Evolutionary conservation across 2,888 invertebrate species (phyloP).

Genomic region (Ischnura elegans): DNA sequence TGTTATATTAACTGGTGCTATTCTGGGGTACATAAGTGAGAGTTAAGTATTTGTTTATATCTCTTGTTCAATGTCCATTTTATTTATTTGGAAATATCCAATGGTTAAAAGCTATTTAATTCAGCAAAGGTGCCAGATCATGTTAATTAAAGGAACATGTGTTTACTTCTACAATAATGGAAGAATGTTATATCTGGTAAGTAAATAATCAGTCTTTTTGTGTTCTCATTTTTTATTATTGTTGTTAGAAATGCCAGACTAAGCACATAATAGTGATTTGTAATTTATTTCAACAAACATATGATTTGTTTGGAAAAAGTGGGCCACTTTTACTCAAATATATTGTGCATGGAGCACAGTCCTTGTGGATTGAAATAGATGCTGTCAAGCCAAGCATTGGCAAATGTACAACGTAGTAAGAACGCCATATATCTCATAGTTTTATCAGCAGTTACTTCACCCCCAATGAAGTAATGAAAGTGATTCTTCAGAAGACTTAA

Average conservation of each 20-base stretch:
- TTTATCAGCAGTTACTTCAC: conserved; percentile 39
- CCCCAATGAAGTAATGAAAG: conserved; percentile 42
- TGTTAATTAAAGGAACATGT: neutral
- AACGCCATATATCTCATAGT: neutral
- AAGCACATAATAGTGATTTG: conserved; percentile 10
- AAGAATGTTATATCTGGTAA: neutral
- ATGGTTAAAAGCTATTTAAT: neutral
- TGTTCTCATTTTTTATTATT: neutral
- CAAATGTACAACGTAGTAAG: conserved; percentile 45
- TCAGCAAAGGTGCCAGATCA: conserved; percentile 14
- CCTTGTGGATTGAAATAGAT: conserved; percentile 37
- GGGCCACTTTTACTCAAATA: conserved; percentile 41
- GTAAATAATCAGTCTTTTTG: neutral
- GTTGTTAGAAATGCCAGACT: neutral
- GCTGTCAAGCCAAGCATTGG: conserved; percentile 30
- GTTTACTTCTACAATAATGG: neutral
- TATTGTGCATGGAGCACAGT: conserved; percentile 25
- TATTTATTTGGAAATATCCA: conserved; percentile 1
- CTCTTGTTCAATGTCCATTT: conserved; percentile 27
- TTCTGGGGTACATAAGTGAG: conserved; percentile 34
- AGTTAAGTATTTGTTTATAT: conserved; percentile 27
- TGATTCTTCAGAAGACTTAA: conserved; percentile 8
- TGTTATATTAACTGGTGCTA: conserved; percentile 51
- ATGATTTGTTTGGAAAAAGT: conserved; percentile 22
- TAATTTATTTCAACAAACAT: neutral